Evolutionary conservation across 1,140 invertebrate species (phyloP).

Genomic region (Drosophila dunni): DNA sequence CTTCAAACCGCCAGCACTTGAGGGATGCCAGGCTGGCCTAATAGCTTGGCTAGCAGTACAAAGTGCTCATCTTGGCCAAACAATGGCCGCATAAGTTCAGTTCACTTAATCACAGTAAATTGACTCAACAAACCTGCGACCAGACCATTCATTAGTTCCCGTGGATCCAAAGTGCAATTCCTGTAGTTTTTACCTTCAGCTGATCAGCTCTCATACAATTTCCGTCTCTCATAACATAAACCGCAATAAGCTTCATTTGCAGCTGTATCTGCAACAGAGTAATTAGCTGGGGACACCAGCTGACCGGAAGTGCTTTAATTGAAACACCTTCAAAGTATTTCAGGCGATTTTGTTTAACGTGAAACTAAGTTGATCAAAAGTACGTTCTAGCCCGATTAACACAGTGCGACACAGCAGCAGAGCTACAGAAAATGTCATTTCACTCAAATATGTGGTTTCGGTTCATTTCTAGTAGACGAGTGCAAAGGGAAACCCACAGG

Average conservation of each 20-base stretch:
- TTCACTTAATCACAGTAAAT: constrained; percentile 28
- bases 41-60: constrained; percentile 14
- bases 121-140: constrained; percentile 6
- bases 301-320: constrained; percentile 32
- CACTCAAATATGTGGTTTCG: not conserved
- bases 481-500: not conserved
- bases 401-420: constrained; percentile 11
- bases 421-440: not conserved
- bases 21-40: constrained; percentile 9
- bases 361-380: constrained; percentile 3
- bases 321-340: constrained; percentile 29
- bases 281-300: constrained; percentile 12
- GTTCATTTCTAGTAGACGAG: constrained; percentile 5
- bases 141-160: not conserved
- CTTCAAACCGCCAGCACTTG: too few species aligned
- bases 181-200: constrained; percentile 3
- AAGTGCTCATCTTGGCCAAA: constrained; percentile 27
- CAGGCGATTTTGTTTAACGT: constrained; percentile 5
- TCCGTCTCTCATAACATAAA: constrained; percentile 30
- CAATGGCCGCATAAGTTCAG: constrained; percentile 31
- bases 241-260: constrained; percentile 32
- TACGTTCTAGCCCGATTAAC: constrained; percentile 3
- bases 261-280: constrained; percentile 21
- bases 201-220: constrained; percentile 28
- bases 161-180: not conserved